A percentile compares a stretch with the other conserved stretches of the same genome.
Evolutionary conservation across 2,113 vertebrate species (phyloP).

Genomic region (Ailurus styani): DNA sequence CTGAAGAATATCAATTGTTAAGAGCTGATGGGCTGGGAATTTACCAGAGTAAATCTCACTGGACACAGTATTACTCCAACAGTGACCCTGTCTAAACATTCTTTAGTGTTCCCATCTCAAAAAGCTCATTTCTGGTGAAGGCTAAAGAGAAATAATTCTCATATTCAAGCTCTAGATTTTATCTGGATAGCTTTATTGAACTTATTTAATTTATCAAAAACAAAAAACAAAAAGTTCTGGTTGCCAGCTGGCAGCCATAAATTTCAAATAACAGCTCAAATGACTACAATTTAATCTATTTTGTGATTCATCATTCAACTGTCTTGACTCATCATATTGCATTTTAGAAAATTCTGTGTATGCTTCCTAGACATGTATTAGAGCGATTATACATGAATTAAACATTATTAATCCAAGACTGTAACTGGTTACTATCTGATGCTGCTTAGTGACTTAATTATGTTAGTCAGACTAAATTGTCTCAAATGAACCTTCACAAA

Average conservation of each 20-base stretch:
- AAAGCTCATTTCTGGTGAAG: conserved; percentile 11
- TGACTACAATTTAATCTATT: conserved; percentile 39
- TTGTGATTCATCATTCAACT: conserved; percentile 40
- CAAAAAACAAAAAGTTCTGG: not conserved
- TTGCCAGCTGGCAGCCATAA: conserved; percentile 45
- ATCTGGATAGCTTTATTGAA: conserved; percentile 42
- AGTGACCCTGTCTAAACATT: not conserved
- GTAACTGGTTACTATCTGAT: conserved; percentile 46
- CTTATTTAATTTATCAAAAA: conserved; percentile 33
- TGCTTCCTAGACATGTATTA: conserved; percentile 26
- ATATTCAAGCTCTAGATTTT: conserved; percentile 25
- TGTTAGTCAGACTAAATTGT: conserved; percentile 68
- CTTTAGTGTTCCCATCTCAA: not conserved
- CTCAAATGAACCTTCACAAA: conserved; percentile 72
- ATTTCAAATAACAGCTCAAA: conserved; percentile 48
- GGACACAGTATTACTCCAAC: not conserved
- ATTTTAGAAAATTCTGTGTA: conserved; percentile 1
- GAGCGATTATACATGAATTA: conserved; percentile 57
- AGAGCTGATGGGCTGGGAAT: not conserved
- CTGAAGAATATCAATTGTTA: conserved; percentile 17
- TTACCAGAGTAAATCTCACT: not conserved
- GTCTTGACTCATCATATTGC: conserved; percentile 2
- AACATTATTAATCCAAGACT: conserved; percentile 60
- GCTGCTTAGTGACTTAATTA: conserved; percentile 69
- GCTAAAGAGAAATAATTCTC: conserved; percentile 12